Evolutionary conservation across 1,140 invertebrate genomes (phyloP).

Genomic region (Atta colombica): DNA sequence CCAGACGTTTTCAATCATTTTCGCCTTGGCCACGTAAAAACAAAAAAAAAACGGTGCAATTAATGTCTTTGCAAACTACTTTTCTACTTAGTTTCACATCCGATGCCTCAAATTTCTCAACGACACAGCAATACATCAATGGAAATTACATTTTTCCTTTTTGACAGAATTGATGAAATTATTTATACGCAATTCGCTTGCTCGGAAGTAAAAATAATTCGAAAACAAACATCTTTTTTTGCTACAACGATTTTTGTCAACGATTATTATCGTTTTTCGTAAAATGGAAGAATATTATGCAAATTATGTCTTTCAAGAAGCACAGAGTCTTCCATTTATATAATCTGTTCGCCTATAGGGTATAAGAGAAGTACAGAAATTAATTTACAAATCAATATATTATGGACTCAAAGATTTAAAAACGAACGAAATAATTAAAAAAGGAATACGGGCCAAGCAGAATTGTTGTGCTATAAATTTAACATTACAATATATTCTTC

Average conservation of each 20-base stretch:
- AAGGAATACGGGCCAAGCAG: too few relatives aligned
- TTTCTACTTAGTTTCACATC: slow-evolving; percentile 25
- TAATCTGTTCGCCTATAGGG: too few relatives aligned
- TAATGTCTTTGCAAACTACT: background rate
- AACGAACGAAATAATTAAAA: too few relatives aligned
- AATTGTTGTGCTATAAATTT: too few relatives aligned
- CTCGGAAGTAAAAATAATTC: too few relatives aligned
- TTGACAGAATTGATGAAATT: background rate
- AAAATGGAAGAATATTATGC: background rate
- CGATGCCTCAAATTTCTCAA: slow-evolving; percentile 22
- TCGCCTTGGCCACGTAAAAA: slow-evolving; percentile 36
- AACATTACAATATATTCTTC: too few relatives aligned
- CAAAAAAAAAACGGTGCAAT: background rate
- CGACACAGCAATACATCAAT: background rate
- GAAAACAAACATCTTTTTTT: background rate
- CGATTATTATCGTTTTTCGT: background rate
- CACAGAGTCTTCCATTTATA: background rate
- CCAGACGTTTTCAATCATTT: slow-evolving; percentile 8
- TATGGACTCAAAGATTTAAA: too few relatives aligned
- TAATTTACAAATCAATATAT: background rate
- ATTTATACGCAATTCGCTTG: background rate
- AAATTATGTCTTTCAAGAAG: background rate
- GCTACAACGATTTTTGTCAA: too few relatives aligned
- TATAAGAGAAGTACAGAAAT: slow-evolving; percentile 1
- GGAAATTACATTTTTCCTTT: background rate